Evolutionary conservation across 2,888 invertebrate species (phyloP).

Genomic region (Zygogramma bicolorata): DNA sequence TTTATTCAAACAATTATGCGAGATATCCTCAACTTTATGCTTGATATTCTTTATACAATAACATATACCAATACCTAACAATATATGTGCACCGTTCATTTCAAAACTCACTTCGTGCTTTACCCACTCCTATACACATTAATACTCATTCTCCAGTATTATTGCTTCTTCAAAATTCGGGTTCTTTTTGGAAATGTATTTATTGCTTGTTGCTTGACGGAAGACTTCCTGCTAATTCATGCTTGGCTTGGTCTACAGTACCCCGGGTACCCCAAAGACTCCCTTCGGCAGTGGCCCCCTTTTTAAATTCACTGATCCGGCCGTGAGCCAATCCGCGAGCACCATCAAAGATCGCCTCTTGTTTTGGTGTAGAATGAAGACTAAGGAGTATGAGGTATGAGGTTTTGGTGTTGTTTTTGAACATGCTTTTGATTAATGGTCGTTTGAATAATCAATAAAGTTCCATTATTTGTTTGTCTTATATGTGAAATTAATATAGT

Average conservation of each 20-base stretch:
- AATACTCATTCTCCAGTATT: background rate
- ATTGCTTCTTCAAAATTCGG: background rate
- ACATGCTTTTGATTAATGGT: background rate
- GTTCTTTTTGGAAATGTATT: background rate
- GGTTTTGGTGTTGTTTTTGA: slow-evolving; percentile 22
- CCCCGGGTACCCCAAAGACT: slow-evolving; percentile 76
- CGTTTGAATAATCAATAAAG: background rate
- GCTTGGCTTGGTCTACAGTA: slow-evolving; percentile 69
- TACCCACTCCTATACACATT: background rate
- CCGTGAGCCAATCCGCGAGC: slow-evolving; percentile 90
- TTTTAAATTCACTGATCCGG: slow-evolving; percentile 93
- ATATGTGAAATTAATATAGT: no score
- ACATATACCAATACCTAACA: background rate
- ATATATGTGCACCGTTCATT: background rate
- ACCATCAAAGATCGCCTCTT: slow-evolving; percentile 97
- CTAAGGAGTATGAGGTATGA: slow-evolving; percentile 95
- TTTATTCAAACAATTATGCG: background rate
- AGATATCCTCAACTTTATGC: background rate
- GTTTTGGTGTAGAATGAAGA: slow-evolving; percentile 97
- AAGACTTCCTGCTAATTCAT: slow-evolving; percentile 30
- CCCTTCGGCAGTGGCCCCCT: slow-evolving; percentile 75
- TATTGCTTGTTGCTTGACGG: slow-evolving; percentile 37
- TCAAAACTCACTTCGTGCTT: background rate
- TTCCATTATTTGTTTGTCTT: background rate
- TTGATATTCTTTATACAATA: background rate